phyloP scores from a whole-genome alignment of 2,888 invertebrate species.

The Agriopis marginaria region DNA sequence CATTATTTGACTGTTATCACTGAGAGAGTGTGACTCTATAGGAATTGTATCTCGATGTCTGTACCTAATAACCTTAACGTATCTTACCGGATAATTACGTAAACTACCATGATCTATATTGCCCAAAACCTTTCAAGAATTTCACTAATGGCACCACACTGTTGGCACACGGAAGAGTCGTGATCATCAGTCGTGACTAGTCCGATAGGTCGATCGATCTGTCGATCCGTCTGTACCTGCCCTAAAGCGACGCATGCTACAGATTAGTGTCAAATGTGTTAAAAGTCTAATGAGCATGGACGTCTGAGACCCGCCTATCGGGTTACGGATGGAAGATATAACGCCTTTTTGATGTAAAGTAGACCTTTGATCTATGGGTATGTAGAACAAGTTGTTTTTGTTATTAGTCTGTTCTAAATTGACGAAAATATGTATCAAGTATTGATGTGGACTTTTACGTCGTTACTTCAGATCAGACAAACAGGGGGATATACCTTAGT shows the following conservation, averaged over 20 bases:
- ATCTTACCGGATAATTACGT: constrained; percentile 1
- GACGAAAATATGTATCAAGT: not conserved
- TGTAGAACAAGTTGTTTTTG: not conserved
- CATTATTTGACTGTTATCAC: too few relatives aligned
- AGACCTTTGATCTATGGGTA: too few relatives aligned
- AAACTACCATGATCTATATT: constrained; percentile 1
- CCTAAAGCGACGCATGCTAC: constrained; percentile 20
- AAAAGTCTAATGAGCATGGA: constrained; percentile 6
- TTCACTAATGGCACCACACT: constrained; percentile 12
- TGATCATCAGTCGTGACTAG: constrained; percentile 13
- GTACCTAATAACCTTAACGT: not conserved
- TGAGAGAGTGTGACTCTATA: too few relatives aligned
- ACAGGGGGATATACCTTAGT: too few relatives aligned
- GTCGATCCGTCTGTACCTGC: constrained; percentile 13
- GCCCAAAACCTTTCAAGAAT: constrained; percentile 6
- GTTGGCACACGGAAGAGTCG: constrained; percentile 24
- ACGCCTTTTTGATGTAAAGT: constrained; percentile 15
- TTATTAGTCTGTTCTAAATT: not conserved
- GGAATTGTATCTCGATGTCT: too few relatives aligned
- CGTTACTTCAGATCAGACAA: too few relatives aligned
- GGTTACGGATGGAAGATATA: constrained; percentile 5
- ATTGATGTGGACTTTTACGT: not conserved
- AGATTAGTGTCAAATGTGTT: constrained; percentile 13
- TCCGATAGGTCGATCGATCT: constrained; percentile 10
- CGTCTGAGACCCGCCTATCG: constrained; percentile 8